These are phyloP conservation scores for Venusia cambrica DNA, from an alignment of 2,888 invertebrate genomes.

Conservation along the genomic window DNA sequence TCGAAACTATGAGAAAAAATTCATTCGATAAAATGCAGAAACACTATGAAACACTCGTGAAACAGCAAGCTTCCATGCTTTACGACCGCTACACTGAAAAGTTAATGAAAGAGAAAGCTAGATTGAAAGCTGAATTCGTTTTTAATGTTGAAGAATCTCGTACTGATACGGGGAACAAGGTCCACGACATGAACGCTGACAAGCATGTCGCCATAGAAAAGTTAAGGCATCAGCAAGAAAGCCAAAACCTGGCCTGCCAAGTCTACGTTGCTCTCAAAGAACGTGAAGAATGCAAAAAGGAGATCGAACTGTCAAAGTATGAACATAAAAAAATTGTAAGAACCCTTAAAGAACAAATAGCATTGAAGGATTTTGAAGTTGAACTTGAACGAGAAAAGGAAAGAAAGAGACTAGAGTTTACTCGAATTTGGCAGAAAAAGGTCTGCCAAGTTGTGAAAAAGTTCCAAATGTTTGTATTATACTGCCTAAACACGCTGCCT, in stretches of 20 bases:
- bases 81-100: constrained; percentile 50
- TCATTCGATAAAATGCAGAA: constrained; percentile 47
- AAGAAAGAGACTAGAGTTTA: constrained; percentile 43
- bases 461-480: constrained; percentile 63
- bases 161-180: constrained; percentile 32
- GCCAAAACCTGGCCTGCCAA: constrained; percentile 68
- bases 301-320: constrained; percentile 42
- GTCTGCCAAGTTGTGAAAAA: constrained; percentile 62
- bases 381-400: constrained; percentile 47
- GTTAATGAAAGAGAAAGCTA: constrained; percentile 44
- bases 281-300: constrained; percentile 51
- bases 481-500: constrained; percentile 57
- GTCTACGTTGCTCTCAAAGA: constrained; percentile 70
- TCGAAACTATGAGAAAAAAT: constrained; percentile 42
- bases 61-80: constrained; percentile 53
- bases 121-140: constrained; percentile 50
- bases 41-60: constrained; percentile 42
- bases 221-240: constrained; percentile 51
- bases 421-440: constrained; percentile 59
- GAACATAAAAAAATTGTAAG: constrained; percentile 54
- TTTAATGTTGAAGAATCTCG: constrained; percentile 40
- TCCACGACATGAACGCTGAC: constrained; percentile 62
- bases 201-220: constrained; percentile 64
- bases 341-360: constrained; percentile 42
- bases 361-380: constrained; percentile 52